Conservation (phyloP, 1,140 invertebrate species). For the Anoplophora glabripennis region DNA sequence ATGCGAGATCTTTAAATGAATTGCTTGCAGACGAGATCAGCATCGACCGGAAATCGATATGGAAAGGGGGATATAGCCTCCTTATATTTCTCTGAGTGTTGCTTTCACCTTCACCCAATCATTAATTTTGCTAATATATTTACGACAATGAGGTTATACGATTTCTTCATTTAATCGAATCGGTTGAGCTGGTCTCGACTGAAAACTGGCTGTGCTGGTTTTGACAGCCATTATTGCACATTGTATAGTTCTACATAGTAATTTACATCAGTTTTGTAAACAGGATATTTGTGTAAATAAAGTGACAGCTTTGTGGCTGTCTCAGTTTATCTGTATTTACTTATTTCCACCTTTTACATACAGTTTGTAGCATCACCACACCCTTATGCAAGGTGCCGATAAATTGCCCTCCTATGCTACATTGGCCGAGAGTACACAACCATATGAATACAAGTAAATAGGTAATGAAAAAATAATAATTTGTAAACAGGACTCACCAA, state of each 20-base stretch:
- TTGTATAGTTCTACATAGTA: conserved; percentile 38
- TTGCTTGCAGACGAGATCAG: conserved; percentile 18
- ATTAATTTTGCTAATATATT: conserved; percentile 14
- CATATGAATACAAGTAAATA: too few species aligned
- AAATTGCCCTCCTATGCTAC: too few species aligned
- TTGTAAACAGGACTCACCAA: too few species aligned
- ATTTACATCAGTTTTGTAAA: conserved; percentile 47
- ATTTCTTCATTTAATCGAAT: conserved; percentile 9
- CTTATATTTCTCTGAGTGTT: conserved; percentile 41
- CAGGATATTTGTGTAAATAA: conserved; percentile 47
- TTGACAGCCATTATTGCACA: conserved; percentile 28
- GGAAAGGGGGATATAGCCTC: conserved; percentile 41
- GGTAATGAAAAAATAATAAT: too few species aligned
- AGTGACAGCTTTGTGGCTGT: conserved; percentile 33
- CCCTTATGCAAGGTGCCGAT: too few species aligned
- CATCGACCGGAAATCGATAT: conserved; percentile 2
- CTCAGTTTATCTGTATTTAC: conserved; percentile 20
- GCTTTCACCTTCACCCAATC: conserved; percentile 24
- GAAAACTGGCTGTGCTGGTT: conserved; percentile 28
- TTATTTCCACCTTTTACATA: too few species aligned
- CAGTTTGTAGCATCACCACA: too few species aligned
- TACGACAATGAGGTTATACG: background rate
- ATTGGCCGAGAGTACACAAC: too few species aligned
- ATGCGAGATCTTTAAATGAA: conserved; percentile 6
- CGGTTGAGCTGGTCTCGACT: conserved; percentile 40